These are phyloP conservation scores for Pelobates fuscus DNA, from an alignment of 2,113 vertebrate genomes.

Conservation along the genomic window DNA sequence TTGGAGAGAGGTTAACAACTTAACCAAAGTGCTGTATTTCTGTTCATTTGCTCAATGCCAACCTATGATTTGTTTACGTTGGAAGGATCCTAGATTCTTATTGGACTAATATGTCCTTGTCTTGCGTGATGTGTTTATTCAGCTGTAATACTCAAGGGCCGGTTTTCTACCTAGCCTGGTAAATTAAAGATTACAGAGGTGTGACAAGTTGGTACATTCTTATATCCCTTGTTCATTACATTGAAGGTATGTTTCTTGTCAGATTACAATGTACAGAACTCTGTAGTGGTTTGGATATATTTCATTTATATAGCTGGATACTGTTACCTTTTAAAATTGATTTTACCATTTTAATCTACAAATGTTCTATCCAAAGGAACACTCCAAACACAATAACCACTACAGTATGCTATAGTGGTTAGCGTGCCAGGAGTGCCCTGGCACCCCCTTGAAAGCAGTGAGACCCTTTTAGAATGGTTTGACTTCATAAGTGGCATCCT, in stretches of 20 bases:
- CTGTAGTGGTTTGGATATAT: constrained; percentile 18
- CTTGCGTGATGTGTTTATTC: constrained; percentile 54
- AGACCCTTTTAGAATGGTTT: too few relatives aligned
- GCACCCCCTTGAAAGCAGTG: too few relatives aligned
- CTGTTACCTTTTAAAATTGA: too few relatives aligned
- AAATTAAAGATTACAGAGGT: constrained; percentile 56
- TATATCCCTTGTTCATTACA: constrained; percentile 45
- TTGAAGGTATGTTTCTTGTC: constrained; percentile 31
- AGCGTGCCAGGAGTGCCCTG: too few relatives aligned
- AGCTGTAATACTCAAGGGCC: constrained; percentile 51
- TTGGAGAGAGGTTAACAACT: constrained; percentile 18
- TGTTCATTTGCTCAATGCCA: constrained; percentile 22
- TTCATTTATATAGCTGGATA: not conserved
- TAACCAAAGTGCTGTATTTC: constrained; percentile 24
- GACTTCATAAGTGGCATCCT: too few relatives aligned
- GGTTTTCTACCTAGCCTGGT: constrained; percentile 39
- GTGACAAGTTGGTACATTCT: constrained; percentile 51
- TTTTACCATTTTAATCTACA: too few relatives aligned
- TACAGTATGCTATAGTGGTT: too few relatives aligned
- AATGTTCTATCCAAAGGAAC: too few relatives aligned
- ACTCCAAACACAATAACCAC: too few relatives aligned
- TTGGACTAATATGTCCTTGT: constrained; percentile 37
- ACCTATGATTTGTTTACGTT: constrained; percentile 55
- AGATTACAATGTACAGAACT: not conserved
- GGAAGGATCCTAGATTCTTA: constrained; percentile 23